Percentiles rank a stretch among this genome's conserved stretches.
phyloP scores from a whole-genome alignment of 30 jellyfish, hydroid and myxozoan species.

The Hydractinia echinata region DNA sequence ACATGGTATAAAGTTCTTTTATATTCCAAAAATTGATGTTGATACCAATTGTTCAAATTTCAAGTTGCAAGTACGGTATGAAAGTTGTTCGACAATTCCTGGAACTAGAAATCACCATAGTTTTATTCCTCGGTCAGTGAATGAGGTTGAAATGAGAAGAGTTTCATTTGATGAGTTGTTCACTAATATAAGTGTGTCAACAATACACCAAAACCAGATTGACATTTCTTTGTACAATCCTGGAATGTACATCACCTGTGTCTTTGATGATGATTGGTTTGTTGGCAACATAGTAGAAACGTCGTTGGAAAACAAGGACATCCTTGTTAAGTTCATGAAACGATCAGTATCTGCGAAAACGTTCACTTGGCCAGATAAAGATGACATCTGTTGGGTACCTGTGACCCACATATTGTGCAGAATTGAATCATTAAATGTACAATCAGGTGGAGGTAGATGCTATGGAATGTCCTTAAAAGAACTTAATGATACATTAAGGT shows the following conservation, averaged over 20 bases:
- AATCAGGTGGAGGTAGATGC: too few relatives aligned
- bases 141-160: conserved; percentile 37
- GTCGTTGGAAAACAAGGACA: conserved; percentile 36
- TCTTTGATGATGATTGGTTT: conserved; percentile 29
- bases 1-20: conserved; percentile 25
- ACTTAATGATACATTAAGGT: too few relatives aligned
- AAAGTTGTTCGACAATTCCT: conserved; percentile 31
- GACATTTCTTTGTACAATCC: conserved; percentile 27
- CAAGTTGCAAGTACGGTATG: conserved; percentile 33
- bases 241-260: conserved; percentile 47
- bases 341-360: neutral
- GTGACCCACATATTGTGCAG: too few relatives aligned
- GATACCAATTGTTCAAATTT: neutral
- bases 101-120: conserved; percentile 47
- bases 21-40: conserved; percentile 19
- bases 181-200: too few relatives aligned
- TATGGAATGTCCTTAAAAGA: too few relatives aligned
- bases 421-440: too few relatives aligned
- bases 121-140: conserved; percentile 27
- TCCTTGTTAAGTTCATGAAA: conserved; percentile 43
- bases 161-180: conserved; percentile 31
- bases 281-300: conserved; percentile 18
- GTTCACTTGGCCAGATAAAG: too few relatives aligned
- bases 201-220: too few relatives aligned
- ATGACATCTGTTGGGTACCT: too few relatives aligned